Evolutionary conservation across 2,888 invertebrate genomes (phyloP), one percentile per base, ranked within the genome.

Genomic region (Glyphotaelius pellucidus): DNA sequence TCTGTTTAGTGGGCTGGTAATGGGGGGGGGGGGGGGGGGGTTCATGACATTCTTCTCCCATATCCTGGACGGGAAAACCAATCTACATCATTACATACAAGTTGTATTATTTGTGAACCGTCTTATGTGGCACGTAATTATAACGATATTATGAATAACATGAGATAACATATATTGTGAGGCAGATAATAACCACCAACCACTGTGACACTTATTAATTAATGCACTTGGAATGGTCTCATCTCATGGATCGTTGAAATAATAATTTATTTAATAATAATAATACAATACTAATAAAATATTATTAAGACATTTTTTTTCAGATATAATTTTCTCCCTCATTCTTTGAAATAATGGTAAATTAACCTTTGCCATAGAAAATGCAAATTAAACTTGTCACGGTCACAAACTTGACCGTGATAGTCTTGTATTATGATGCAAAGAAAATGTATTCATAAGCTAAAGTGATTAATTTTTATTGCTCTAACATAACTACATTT

Each of bases 51-150:
- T 83, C 15, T 31, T 83, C 31, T 31, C 83, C 7, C 83, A 31
- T 35, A 83, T 83, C 83, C 83, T 31, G 83, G 35, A 83, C 35
- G 83, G 83, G 83, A 83, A 83, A 83, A 83, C 83, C 83, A 83
- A 83, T 32, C 83, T 67, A 25, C 52, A 67, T 67, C 25, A 67
- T 47, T 47, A 47, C 47, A 47, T 47, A 47, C 15, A 15, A 47
- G 47, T 47, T 15, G 19, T 67, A 19, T 19, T 67, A 19, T 67
- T 67, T 67, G 52, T 67, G 25, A 25, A 19, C 7, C 52, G 19
- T 67, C 25, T 67, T 67, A 19, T 25, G 7, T 25, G 52, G 5
- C 5, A 25, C 19, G 19, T 67, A 67, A 67, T 67, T 67, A 67
- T 67, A 67, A 67, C 52, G 7, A 25, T 67, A 67, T 67, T 67